phyloP scores from a whole-genome alignment of 2,797 vertebrate species.

The Xerus rutilus region DNA sequence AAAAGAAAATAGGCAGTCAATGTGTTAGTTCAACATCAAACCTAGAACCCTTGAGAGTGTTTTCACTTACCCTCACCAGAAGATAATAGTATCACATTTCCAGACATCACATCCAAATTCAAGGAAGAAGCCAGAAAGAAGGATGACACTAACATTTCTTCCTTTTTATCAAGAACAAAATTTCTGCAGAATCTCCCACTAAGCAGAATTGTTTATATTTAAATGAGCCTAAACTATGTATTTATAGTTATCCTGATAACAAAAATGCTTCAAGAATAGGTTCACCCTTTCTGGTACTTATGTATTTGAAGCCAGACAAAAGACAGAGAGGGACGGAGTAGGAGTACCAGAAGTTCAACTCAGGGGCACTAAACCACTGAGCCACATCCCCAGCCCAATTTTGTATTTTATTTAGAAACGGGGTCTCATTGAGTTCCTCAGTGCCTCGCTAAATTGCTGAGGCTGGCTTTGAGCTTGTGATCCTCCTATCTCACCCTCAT shows the following conservation, averaged over 20 bases:
- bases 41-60: not conserved
- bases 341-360: too few relatives aligned
- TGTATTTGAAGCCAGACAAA: not conserved
- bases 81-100: not conserved
- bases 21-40: not conserved
- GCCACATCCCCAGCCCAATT: too few relatives aligned
- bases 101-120: not conserved
- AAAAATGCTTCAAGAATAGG: not conserved
- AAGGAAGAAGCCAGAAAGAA: conserved; percentile 9
- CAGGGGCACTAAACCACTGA: too few relatives aligned
- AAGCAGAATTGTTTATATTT: conserved; percentile 18
- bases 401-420: too few relatives aligned
- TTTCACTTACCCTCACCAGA: not conserved
- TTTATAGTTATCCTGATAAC: not conserved
- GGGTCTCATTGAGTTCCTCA: too few relatives aligned
- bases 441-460: too few relatives aligned
- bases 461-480: too few relatives aligned
- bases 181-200: not conserved
- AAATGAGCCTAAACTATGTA: not conserved
- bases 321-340: too few relatives aligned
- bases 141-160: not conserved
- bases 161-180: not conserved
- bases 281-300: not conserved
- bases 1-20: not conserved
- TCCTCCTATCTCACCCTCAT: too few relatives aligned